Evolutionary conservation across 2,888 invertebrate species (phyloP), one percentile per base, ranked within the genome.

Genomic region (Lypha dubia): DNA sequence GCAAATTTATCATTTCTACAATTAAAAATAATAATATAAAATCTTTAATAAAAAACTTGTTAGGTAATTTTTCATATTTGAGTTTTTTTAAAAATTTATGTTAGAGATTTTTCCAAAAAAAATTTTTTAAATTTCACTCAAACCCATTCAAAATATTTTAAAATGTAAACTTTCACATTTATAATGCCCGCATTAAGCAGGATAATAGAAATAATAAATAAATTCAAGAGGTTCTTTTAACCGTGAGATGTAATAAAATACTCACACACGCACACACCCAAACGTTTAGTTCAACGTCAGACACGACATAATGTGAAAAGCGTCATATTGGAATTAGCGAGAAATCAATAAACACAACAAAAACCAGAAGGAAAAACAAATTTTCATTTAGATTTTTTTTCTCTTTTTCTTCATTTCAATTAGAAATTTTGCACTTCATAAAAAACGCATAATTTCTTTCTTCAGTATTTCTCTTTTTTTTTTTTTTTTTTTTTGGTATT

Each of bases 271-370:
- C n/a, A n/a, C n/a, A n/a, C n/a, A n/a, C n/a, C 3, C 4, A 28
- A 9, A 44, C n/a, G 4, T 1, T 28, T 24, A 11, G n/a, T 11
- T 24, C 4, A 0, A 7, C 13, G 15, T 20, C 28, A 28, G 28
- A 32, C 53, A 75, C n/a, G 5, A 41, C 1, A 17, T n/a, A n/a
- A n/a, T n/a, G 38, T 24, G 28, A 51, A 28, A 46, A 53, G 13
- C 4, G 5, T 13, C 11, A 13, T 11, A 24, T 53, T 22, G 32
- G n/a, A 32, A 60, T 80, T 62, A 80, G 51, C 60, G 20, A 80
- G 44, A 74, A 80, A 74, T 80, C 80, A 67, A 80, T 80, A 74
- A 74, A 68, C 32, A 60, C 60, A 53, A 44, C 41, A 71, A 56
- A 71, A 56, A 58, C n/a, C 15, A 41, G 32, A 41, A 24, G 24